Base-by-base conservation (phyloP, 2,113 vertebrate species). In the Heterotis niloticus region DNA sequence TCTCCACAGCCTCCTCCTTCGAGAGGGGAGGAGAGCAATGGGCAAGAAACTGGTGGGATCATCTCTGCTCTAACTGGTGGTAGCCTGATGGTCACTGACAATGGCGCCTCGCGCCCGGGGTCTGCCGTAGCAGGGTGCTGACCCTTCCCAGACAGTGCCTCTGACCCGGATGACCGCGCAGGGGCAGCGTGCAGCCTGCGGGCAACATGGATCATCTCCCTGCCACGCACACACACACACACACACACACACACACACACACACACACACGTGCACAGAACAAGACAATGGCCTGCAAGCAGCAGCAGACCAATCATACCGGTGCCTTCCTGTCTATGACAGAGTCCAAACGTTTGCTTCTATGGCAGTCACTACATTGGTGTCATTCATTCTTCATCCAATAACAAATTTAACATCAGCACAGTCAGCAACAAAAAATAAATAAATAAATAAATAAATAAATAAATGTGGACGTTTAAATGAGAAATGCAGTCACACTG, bases 1-100 rank as follows among this genome's bases (percentile, higher is more conserved):
- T 85, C 86, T 88, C 85, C 79, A 77, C 80, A 64, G 76, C 72
- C 79, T 52, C 78, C 79, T 64, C 75, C 67, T 78, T 52, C 60
- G 17, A 20, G 23, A 68, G 57, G 29, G n/a, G 26, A 64, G 83
- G 77, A 79, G 64, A 67, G 75, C 76, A 70, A 62, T 26, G n/a
- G 29, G 24, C 73, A 62, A 75, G 34, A 64, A 59, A 75, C 12
- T 28, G 54, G 34, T 17, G 1, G 12, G 28, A 51, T 73, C 70
- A 64, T n/a, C 59, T 12, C 76, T 65, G 14, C 75, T 69, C 78
- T 44, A 77, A 14, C 72, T 72, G 57, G 54, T 44, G n/a, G 34
- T 44, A 44, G 34, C 2, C 34, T 44, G 34, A 44, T 44, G 34
- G 34, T 44, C 34, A 44, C 34, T 44, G 34, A 44, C 34, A 44